A percentile compares a stretch with the other conserved stretches of the same genome.
phyloP scores from a whole-genome alignment of 2,888 invertebrate species.

The Microctonus aethiopoides region DNA sequence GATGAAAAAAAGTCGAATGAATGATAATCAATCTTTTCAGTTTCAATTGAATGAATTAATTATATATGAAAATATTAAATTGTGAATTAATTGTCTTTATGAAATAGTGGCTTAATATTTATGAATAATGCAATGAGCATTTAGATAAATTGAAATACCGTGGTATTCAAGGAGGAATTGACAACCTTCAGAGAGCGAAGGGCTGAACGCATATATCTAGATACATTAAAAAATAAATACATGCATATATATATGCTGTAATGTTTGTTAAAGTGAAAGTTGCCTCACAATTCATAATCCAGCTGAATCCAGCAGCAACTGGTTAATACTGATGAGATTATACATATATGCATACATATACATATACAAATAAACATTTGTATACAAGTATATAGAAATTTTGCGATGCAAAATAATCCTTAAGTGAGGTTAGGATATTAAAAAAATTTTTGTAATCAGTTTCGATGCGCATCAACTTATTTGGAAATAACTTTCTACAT shows the following conservation, averaged over 20 bases:
- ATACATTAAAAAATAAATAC: no score
- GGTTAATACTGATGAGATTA: conserved; percentile 35
- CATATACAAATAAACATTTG: background rate
- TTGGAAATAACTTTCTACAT: background rate
- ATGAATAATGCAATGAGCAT: background rate
- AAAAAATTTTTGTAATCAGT: background rate
- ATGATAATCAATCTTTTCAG: background rate
- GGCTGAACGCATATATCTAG: no score
- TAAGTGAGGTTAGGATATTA: background rate
- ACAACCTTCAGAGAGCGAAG: background rate
- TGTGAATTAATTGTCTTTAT: background rate
- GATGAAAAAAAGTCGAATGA: background rate
- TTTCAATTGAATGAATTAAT: background rate
- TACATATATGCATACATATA: background rate
- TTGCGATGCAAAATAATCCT: background rate
- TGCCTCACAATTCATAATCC: conserved; percentile 35
- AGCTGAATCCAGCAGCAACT: conserved; percentile 48
- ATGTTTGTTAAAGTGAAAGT: conserved; percentile 45
- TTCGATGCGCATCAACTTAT: background rate
- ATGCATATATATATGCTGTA: background rate
- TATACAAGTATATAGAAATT: background rate
- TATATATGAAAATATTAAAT: background rate
- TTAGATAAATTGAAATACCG: background rate
- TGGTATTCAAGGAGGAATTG: background rate
- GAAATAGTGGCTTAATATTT: background rate